phyloP scores from a whole-genome alignment of 2,113 vertebrate genomes.

The Tapirus terrestris region DNA sequence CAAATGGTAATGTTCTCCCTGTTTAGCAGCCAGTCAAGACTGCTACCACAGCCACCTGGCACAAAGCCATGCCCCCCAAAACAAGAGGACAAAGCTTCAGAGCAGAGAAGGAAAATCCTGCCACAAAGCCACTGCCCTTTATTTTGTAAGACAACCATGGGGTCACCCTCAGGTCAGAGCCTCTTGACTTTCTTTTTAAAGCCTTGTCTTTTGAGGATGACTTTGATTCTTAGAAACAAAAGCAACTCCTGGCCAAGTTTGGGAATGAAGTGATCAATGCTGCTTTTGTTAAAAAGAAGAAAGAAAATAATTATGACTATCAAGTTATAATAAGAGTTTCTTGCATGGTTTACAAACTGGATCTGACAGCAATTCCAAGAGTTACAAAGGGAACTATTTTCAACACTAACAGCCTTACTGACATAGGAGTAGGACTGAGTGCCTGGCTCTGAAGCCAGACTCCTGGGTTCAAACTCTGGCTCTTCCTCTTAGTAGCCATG shows the following conservation, averaged over 20 bases:
- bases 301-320: constrained; percentile 32
- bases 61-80: neutral
- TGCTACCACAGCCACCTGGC: constrained; percentile 2
- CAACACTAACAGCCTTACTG: neutral
- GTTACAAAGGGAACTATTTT: constrained; percentile 43
- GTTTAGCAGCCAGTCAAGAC: neutral
- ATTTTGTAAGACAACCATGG: constrained; percentile 19
- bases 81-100: constrained; percentile 49
- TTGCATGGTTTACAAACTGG: constrained; percentile 41
- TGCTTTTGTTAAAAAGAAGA: constrained; percentile 52
- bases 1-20: neutral
- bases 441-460: neutral
- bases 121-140: constrained; percentile 33
- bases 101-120: constrained; percentile 14
- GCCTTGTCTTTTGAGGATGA: constrained; percentile 44
- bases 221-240: constrained; percentile 73
- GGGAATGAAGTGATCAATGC: constrained; percentile 64
- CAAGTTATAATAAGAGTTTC: constrained; percentile 49
- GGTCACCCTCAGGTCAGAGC: constrained; percentile 56
- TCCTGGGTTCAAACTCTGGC: neutral
- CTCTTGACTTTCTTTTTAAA: constrained; percentile 60
- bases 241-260: constrained; percentile 46
- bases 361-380: constrained; percentile 42
- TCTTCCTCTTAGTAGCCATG: neutral
- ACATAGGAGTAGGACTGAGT: neutral